Evolutionary conservation across 2,797 vertebrate genomes (phyloP).

Genomic region (Syncerus caffer): DNA sequence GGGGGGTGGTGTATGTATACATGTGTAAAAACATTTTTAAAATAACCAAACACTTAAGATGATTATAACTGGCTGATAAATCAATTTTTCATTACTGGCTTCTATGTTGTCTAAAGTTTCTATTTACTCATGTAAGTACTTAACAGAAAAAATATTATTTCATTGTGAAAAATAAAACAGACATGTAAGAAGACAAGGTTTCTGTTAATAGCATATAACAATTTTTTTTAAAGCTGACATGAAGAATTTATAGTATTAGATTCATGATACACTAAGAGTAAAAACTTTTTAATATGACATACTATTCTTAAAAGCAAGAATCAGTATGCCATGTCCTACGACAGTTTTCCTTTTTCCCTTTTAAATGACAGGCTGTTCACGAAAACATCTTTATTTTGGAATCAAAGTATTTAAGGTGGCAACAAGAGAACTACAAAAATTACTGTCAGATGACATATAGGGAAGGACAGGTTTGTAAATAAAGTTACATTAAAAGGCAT

Average conservation of each 20-base stretch:
- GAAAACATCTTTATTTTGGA: background rate
- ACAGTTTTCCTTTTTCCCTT: background rate
- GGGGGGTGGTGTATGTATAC: background rate
- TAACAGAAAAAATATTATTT: background rate
- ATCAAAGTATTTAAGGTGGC: background rate
- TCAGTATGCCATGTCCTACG: background rate
- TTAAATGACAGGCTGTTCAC: background rate
- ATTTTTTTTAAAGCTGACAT: background rate
- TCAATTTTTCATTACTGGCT: background rate
- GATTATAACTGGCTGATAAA: background rate
- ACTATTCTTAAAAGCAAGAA: background rate
- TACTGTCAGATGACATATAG: background rate
- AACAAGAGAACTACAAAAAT: background rate
- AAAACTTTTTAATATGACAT: background rate
- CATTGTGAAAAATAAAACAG: conserved; percentile 4
- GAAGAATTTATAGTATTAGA: background rate
- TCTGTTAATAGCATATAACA: background rate
- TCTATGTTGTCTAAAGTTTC: background rate
- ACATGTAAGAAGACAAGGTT: background rate
- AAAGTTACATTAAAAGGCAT: background rate
- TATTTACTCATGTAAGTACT: background rate
- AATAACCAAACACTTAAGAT: background rate
- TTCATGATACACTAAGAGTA: background rate
- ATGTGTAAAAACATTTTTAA: background rate
- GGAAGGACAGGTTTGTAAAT: background rate